Base-by-base conservation (phyloP, 2,888 invertebrate species). In the Ctenicera cuprea region DNA sequence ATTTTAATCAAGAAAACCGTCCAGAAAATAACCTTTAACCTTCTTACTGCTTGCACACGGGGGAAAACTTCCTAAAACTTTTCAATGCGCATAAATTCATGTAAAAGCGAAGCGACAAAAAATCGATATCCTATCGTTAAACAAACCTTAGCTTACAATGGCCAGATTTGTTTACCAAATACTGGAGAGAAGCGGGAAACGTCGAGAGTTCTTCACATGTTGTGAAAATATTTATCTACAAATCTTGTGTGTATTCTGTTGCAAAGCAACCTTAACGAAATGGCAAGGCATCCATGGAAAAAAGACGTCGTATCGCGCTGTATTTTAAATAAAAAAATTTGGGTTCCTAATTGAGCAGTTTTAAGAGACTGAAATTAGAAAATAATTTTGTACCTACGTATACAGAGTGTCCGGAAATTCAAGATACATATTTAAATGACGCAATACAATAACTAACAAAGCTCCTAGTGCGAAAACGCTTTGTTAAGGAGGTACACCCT, bases 131-230 rank as follows among this genome's bases (percentile, higher is more conserved):
- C 38, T 52, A 54, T 54, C 41, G 70, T 50, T 54, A 57, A 30
- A 71, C 57, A 71, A 59, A 57, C 48, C 62, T 38, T 52, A 50
- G 52, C 59, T 37, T 66, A 61, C 63, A 71, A 48, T 50, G 43
- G 57, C 22, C 52, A 63, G 62, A 73, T 73, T 73, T 73, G 68
- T 73, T 73, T 73, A 73, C 73, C 45, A 68, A 68, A 63, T 73
- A 54, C 48, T 33, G 71, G 26, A 50, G 65, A 65, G 57, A 43
- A 73, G 63, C 52, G 54, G 54, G 64, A 67, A 73, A 63, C 63
- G 73, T 68, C 57, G 68, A 73, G 68, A 68, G 63, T 68, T 54
- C 67, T 73, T 68, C 64, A 63, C 73, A 54, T 72, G 38, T 57
- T 54, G 57, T 37, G 67, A 57, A 54, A 73, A 72, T 72, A 67